Evolutionary conservation across 2,888 invertebrate genomes (phyloP), one percentile per base, ranked within the genome.

Genomic region (Branchinecta sandiegonensis): DNA sequence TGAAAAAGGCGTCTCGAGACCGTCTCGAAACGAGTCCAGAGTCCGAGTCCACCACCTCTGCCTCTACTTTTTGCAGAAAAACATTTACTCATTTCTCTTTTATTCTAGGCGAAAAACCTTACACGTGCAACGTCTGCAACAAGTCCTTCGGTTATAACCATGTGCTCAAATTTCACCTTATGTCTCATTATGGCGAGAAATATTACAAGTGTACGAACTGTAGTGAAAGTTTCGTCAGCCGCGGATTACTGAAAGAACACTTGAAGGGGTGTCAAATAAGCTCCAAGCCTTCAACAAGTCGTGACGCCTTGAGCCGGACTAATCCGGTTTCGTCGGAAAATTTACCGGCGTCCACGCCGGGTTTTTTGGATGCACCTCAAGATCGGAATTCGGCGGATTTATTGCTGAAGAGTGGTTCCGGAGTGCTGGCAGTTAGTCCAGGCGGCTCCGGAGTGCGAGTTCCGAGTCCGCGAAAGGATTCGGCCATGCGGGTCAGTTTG

Each of bases 141-240:
- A 89, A 92, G 72, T 88, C 89, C 68, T 93, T 93, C 76, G 92
- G 92, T 10, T 92, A 93, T 78, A 92, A 92, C 77, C 92, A 92
- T 77, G 92, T 93, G 7, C 80, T 92, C 70, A 92, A 92, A 78
- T 79, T 92, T 68, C 93, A 93, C 77, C 86, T 89, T 72, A 91
- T 92, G 48, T 90, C 91, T 73, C 93, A 93, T 78, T 91, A 89
- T 74, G 92, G 92, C 0, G 89, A 92, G 76, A 90, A 92, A 75
- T 90, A 92, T 71, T 92, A 93, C 80, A 90, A 92, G 74, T 93
- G 93, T 78, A 92, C 91, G 5, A 87, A 92, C 46, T 93, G 93
- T 78, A 89, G 91, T 74, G 89, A 90, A 74, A 92, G 91, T 0
- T 93, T 93, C 76, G 90, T 87, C 74, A 91, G 89, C 46, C 92